A percentile compares a stretch with the other conserved stretches of the same genome.
phyloP scores from a whole-genome alignment of 2,113 vertebrate genomes.

The Pandion haliaetus region DNA sequence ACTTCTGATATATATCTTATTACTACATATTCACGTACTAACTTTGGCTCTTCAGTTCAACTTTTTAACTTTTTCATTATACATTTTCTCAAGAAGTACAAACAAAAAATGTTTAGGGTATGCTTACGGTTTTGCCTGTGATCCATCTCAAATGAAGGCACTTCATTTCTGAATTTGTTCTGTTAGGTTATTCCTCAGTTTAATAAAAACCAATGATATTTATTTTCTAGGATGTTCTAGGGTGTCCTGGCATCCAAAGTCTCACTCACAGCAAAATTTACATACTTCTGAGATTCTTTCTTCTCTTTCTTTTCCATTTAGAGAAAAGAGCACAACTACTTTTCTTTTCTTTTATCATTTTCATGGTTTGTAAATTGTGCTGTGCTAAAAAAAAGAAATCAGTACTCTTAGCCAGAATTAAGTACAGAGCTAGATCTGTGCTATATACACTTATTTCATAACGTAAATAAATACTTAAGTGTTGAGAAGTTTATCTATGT shows the following conservation, averaged over 20 bases:
- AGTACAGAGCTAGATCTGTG: not conserved
- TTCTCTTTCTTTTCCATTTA: not conserved
- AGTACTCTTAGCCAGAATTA: not conserved
- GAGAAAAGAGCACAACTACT: not conserved
- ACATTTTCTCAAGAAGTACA: not conserved
- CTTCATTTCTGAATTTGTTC: not conserved
- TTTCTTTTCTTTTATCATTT: not conserved
- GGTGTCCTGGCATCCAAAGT: not conserved
- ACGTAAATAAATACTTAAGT: not conserved
- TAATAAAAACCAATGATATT: not conserved
- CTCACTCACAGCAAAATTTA: not conserved
- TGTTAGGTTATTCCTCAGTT: not conserved
- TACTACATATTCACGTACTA: not conserved
- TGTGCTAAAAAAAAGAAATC: not conserved
- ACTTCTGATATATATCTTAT: not conserved
- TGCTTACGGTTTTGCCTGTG: not conserved
- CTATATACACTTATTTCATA: not conserved
- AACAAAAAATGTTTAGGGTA: not conserved
- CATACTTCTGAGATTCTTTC: not conserved
- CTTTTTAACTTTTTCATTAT: not conserved
- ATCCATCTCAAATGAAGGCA: not conserved
- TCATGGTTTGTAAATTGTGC: not conserved
- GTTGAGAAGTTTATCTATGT: not conserved
- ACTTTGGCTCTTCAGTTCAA: not conserved
- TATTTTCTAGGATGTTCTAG: not conserved